These are phyloP conservation scores for Tenodera sinensis DNA, from an alignment of 2,888 invertebrate genomes.

Conservation along the genomic window DNA sequence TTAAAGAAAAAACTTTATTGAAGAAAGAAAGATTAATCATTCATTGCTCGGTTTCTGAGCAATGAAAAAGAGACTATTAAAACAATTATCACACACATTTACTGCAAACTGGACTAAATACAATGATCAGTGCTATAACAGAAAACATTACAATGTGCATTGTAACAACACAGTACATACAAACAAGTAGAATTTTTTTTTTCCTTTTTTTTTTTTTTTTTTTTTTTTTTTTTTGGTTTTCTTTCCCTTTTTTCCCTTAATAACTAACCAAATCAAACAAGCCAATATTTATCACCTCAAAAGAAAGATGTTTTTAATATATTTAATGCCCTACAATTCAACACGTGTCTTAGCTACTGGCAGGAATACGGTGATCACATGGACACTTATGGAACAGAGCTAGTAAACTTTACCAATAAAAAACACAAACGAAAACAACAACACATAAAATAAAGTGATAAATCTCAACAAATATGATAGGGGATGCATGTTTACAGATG, in stretches of 20 bases:
- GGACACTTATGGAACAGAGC: not conserved
- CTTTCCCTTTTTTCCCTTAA: not conserved
- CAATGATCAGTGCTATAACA: constrained; percentile 10
- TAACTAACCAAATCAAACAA: not conserved
- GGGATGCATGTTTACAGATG: not conserved
- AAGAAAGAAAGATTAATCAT: not conserved
- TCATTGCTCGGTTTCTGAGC: not conserved
- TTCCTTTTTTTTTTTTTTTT: not conserved
- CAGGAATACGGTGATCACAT: not conserved
- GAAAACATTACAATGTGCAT: not conserved
- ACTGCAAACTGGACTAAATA: constrained; percentile 6
- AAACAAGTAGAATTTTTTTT: not conserved
- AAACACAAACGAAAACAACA: constrained; percentile 8
- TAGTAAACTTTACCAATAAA: constrained; percentile 15
- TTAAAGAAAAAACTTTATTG: not conserved
- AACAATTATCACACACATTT: constrained; percentile 6
- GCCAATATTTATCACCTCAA: not conserved
- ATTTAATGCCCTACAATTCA: constrained; percentile 10
- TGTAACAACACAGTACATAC: not conserved
- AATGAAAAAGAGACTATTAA: constrained; percentile 12
- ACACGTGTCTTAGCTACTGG: not conserved
- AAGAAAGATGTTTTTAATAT: not conserved
- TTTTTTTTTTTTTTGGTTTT: too few relatives aligned
- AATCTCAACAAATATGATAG: constrained; percentile 18
- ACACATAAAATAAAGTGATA: constrained; percentile 12